These are phyloP conservation scores for Trachops cirrhosus DNA, from an alignment of 2,797 vertebrate genomes.

Conservation along the genomic window DNA sequence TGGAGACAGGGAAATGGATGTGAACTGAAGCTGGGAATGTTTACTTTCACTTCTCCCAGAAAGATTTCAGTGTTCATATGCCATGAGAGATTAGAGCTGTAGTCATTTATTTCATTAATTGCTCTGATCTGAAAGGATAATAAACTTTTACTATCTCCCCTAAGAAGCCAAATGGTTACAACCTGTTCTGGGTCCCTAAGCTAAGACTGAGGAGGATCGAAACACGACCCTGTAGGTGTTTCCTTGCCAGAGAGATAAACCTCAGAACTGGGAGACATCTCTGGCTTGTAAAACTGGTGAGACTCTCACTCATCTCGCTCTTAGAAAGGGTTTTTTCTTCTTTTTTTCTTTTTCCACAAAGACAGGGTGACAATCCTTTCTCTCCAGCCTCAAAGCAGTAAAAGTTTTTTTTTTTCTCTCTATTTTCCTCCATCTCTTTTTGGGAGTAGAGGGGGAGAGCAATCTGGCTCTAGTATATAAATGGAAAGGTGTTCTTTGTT, in stretches of 20 bases:
- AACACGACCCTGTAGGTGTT: too few relatives aligned
- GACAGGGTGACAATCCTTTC: background rate
- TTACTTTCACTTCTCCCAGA: background rate
- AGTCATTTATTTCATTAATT: background rate
- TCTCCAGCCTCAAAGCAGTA: background rate
- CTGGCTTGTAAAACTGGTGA: background rate
- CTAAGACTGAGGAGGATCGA: background rate
- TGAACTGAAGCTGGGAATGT: background rate
- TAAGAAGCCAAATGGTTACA: background rate
- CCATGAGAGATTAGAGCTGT: background rate
- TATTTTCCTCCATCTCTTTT: background rate
- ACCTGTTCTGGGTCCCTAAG: too few relatives aligned
- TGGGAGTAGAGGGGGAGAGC: accelerated
- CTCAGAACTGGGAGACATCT: background rate
- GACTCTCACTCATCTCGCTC: background rate
- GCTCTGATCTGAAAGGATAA: background rate
- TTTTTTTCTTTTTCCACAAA: background rate
- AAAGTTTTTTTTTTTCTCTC: background rate
- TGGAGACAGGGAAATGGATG: background rate
- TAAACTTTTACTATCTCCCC: background rate
- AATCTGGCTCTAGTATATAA: background rate
- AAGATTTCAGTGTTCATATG: background rate
- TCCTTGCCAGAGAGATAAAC: background rate
- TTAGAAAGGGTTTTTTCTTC: too few relatives aligned
- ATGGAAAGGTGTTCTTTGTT: background rate